Evolutionary conservation across 2,113 vertebrate genomes (phyloP), one percentile per base, ranked within the genome.

Genomic region (Edolisoma coerulescens): DNA sequence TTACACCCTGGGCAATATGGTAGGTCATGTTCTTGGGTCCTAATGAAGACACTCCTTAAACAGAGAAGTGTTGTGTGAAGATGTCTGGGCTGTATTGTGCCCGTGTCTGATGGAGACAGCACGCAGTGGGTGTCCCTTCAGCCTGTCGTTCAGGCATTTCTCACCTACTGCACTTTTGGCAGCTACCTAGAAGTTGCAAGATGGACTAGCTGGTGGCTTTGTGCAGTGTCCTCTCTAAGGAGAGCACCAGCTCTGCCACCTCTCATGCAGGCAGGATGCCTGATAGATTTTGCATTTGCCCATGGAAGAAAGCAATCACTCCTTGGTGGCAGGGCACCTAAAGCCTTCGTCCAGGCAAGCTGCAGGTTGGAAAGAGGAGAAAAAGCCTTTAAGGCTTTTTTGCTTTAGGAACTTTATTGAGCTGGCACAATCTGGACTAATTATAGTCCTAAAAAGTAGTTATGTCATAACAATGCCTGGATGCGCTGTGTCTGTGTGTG

Each of bases 51-150:
- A 56, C 7, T 67, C 16, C 24, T 77, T 39, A 41, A 69, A 83
- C 13, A 74, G 56, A 33, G 78, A 79, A 26, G 33, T 7, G 7
- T 21, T 42, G n/a, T 26, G 10, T 53, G 67, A 74, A 50, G 30
- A 35, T 37, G 7, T 10, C 47, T 47, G 30, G 27, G 20, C 23
- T 70, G 13, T 33, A 9, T 13, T 50, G 18, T 16, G 19, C 6
- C 52, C 41, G 44, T 60, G 50, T 63, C 47, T 89, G 80, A 35
- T 20, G 71, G 45, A 69, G 11, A 60, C 10, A 30, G 67, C 13
- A 15, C 15, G 27, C 42, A 53, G 17, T 0, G 0, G 15, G 13
- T 0, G 1, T 60, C 32, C 41, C 16, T 56, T 53, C 54, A 77
- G 64, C 32, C 64, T 22, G 4, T 37, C 20, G 11, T 50, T 52